A percentile compares a stretch with the other conserved stretches of the same genome.
phyloP scores from a whole-genome alignment of 2,888 invertebrate genomes.

The Nematopogon swammerdamellus region DNA sequence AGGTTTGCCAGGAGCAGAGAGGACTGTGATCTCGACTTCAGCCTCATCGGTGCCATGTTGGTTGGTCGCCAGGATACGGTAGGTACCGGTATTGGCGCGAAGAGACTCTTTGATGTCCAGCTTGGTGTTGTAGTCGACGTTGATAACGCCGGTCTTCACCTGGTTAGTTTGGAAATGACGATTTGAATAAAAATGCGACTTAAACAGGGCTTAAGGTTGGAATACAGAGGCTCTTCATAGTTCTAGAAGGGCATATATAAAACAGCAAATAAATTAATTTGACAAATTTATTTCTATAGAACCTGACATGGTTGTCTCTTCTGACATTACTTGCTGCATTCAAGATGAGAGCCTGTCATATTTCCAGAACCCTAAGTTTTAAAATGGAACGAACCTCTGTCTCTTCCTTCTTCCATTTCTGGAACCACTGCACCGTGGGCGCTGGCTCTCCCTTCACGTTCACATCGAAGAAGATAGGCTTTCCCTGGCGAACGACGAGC shows the following conservation, averaged over 20 bases:
- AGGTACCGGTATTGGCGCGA: conserved; percentile 85
- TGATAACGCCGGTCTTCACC: conserved; percentile 73
- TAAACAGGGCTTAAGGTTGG: too few species aligned
- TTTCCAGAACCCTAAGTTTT: too few species aligned
- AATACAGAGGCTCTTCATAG: too few species aligned
- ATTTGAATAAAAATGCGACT: conserved; percentile 1
- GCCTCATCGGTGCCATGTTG: conserved; percentile 91
- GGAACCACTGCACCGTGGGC: conserved; percentile 90
- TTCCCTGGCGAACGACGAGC: conserved; percentile 85
- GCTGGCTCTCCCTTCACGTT: conserved; percentile 95
- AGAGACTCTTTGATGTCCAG: conserved; percentile 73
- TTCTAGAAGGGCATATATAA: too few species aligned
- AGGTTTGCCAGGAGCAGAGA: conserved; percentile 78
- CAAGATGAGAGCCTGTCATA: too few species aligned
- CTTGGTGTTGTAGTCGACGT: conserved; percentile 89
- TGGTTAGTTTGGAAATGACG: too few species aligned
- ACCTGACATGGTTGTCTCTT: too few species aligned
- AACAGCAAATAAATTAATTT: too few species aligned
- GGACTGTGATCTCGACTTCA: conserved; percentile 89
- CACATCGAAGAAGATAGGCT: conserved; percentile 88
- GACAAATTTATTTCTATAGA: too few species aligned
- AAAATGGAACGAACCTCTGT: too few species aligned
- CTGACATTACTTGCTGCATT: too few species aligned
- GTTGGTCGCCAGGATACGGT: conserved; percentile 87
- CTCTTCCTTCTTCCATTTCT: conserved; percentile 70